Base-by-base conservation (phyloP, 2,113 vertebrate species). In the Takifugu flavidus region DNA sequence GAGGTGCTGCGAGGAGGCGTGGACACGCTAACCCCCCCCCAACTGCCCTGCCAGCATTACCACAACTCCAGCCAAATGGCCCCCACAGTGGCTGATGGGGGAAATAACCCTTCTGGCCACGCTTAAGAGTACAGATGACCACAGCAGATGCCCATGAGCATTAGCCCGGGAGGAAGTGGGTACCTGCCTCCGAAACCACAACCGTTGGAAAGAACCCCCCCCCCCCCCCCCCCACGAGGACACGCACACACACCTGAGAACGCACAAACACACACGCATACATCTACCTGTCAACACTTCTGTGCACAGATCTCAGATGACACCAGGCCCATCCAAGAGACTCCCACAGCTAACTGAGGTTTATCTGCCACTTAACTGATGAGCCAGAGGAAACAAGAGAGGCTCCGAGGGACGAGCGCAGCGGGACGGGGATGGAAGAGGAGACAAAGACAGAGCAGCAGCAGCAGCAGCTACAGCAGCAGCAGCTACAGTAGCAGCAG, bases 351-450 rank as follows among this genome's bases (percentile, higher is more conserved):
- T 70, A 74, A 75, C 78, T 62, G 79, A 78, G 73, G 73, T 82
- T 87, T 82, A 87, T 83, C 84, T 86, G 66, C 80, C 82, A 82
- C 82, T 85, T 83, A 84, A 86, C 80, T 74, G 85, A 87, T 83
- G 82, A 87, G 80, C 74, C 80, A 67, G 64, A 80, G 72, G 83
- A 83, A 86, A 85, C 73, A 72, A 55, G 77, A 87, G 85, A 87
- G 81, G 34, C 85, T 62, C 80, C 77, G 50, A 6, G 84, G 79
- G 85, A 80, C 59, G 45, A 71, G 45, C 4, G 45, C 4, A 14
- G 4, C 14, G 65, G 62, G 59, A 67, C 31, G 65, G 53, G 65
- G 65, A 66, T 59, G 55, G 20, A 49, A 55, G 67, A 55, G 11
- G 58, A 69, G 63, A 66, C 7, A 31, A 56, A 25, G 45, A 59